phyloP scores from a whole-genome alignment of 2,113 vertebrate genomes.

The Cricetomys ansorgei region DNA sequence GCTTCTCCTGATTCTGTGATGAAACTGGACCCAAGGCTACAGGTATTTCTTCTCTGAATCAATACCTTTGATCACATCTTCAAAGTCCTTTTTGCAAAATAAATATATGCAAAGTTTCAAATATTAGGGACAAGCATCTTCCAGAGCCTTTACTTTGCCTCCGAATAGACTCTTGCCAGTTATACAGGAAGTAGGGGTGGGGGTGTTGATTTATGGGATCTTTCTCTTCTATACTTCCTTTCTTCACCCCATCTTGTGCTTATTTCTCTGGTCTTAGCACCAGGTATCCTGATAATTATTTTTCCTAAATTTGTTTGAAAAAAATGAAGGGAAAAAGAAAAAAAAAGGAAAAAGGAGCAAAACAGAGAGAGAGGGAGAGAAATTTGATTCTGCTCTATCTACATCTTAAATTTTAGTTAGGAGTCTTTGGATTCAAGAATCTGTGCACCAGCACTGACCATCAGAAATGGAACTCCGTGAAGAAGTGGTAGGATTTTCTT shows the following conservation, averaged over 20 bases:
- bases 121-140: neutral
- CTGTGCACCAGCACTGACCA: neutral
- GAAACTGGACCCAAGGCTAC: neutral
- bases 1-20: neutral
- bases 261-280: neutral
- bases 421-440: neutral
- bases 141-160: neutral
- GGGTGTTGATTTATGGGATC: neutral
- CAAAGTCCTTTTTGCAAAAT: neutral
- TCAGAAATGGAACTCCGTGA: neutral
- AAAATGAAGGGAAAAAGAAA: neutral
- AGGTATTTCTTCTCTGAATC: neutral
- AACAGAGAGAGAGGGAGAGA: neutral
- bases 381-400: neutral
- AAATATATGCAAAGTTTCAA: neutral
- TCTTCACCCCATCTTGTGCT: neutral
- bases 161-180: neutral
- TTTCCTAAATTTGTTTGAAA: neutral
- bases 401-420: slow-evolving; percentile 23
- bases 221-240: neutral
- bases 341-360: neutral
- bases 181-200: neutral
- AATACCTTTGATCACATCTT: neutral
- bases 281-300: neutral
- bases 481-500: neutral